Conservation (phyloP, 2,113 vertebrate genomes). For the Glareola pratincola region DNA sequence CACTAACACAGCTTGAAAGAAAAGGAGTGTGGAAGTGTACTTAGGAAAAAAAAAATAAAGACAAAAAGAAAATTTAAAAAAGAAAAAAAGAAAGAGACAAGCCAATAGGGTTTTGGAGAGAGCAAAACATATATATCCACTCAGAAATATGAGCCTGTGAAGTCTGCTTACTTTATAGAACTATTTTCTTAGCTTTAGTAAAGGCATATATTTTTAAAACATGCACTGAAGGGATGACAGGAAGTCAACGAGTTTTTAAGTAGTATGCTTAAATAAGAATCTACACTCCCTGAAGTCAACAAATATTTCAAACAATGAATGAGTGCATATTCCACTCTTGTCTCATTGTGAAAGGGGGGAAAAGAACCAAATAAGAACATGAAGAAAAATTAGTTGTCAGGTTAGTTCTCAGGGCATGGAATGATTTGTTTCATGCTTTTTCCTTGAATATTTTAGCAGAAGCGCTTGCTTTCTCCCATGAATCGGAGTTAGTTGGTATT, state of each 20-base stretch:
- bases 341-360: background rate
- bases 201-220: conserved; percentile 15
- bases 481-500: background rate
- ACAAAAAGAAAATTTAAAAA: rapidly evolving
- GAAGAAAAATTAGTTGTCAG: conserved; percentile 24
- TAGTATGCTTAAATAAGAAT: conserved; percentile 37
- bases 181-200: background rate
- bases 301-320: conserved; percentile 45
- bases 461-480: background rate
- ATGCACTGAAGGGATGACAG: background rate
- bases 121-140: background rate
- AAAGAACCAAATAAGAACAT: background rate
- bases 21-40: rapidly evolving
- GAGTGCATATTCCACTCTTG: background rate
- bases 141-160: background rate
- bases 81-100: background rate
- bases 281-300: background rate
- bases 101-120: background rate
- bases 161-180: background rate
- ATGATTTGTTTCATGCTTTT: conserved; percentile 5
- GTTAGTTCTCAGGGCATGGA: conserved; percentile 1
- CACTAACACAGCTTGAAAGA: background rate
- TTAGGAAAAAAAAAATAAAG: background rate
- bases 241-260: conserved; percentile 34
- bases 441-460: conserved; percentile 2